A percentile compares a stretch with the other conserved stretches of the same genome.
Conservation (phyloP, 2,113 vertebrate species). For the Calidris pygmaea region DNA sequence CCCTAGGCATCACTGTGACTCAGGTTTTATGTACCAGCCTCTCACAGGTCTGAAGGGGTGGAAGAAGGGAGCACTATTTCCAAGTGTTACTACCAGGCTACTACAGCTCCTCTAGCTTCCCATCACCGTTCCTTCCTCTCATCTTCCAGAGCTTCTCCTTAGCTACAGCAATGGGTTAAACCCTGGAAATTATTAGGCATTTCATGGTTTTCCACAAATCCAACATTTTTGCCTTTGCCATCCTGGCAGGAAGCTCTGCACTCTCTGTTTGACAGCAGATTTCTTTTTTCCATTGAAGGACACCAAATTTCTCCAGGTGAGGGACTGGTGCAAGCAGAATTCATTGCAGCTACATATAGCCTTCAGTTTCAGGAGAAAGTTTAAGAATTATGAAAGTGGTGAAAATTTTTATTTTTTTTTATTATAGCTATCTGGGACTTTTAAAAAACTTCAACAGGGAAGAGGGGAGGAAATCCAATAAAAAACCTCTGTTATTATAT, state of each 20-base stretch:
- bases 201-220: background rate
- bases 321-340: background rate
- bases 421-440: background rate
- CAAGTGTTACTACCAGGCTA: background rate
- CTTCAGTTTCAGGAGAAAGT: background rate
- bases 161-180: background rate
- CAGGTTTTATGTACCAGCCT: background rate
- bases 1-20: background rate
- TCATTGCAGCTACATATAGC: background rate
- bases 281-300: background rate
- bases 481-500: background rate
- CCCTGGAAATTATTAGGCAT: background rate
- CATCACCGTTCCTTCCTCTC: rapidly evolving
- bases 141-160: background rate
- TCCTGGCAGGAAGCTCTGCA: background rate
- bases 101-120: background rate
- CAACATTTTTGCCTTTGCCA: background rate
- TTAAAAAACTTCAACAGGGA: background rate
- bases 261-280: background rate
- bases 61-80: background rate
- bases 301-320: background rate
- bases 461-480: background rate
- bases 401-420: background rate
- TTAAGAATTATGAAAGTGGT: background rate
- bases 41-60: background rate